A percentile compares a stretch with the other conserved stretches of the same genome.
phyloP scores from a whole-genome alignment of 2,797 vertebrate species.

The Nothura maculosa region DNA sequence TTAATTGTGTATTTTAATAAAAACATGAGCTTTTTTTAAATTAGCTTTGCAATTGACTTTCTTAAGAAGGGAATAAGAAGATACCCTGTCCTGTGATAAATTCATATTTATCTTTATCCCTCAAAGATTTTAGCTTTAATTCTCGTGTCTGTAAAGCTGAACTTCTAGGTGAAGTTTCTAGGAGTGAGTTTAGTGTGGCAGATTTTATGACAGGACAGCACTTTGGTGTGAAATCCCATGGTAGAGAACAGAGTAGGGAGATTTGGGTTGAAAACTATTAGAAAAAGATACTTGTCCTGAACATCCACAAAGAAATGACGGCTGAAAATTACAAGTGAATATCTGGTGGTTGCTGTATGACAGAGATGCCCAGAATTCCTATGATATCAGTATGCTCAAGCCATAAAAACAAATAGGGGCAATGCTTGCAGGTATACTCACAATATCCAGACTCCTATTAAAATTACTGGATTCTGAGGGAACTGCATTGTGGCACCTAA shows the following conservation, averaged over 20 bases:
- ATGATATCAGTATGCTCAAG: background rate
- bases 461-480: background rate
- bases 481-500: background rate
- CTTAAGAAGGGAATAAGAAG: background rate
- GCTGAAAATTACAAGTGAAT: background rate
- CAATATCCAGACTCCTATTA: background rate
- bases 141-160: background rate
- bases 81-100: background rate
- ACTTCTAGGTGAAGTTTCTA: background rate
- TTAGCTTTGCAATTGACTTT: background rate
- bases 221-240: background rate
- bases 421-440: background rate
- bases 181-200: too few species aligned
- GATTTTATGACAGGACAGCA: too few species aligned
- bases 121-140: constrained; percentile 21
- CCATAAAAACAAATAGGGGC: background rate
- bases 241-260: background rate
- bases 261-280: background rate
- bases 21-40: background rate
- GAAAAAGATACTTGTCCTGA: background rate
- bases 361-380: background rate
- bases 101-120: background rate
- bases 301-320: background rate
- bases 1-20: background rate
- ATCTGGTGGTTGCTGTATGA: background rate